These are phyloP conservation scores for Aplodontia rufa DNA, from an alignment of 2,113 vertebrate species.

Conservation along the genomic window DNA sequence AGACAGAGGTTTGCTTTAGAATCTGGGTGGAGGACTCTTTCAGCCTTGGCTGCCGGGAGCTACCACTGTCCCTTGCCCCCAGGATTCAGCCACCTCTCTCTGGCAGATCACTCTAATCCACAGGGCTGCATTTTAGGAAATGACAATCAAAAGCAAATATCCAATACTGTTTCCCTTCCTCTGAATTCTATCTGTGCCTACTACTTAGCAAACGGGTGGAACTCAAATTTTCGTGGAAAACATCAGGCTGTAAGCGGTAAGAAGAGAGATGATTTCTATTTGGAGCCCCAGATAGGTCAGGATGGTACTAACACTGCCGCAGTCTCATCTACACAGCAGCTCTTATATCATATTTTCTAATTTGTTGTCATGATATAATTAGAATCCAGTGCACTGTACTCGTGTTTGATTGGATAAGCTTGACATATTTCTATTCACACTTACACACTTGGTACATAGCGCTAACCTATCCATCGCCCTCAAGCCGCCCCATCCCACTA, in stretches of 20 bases:
- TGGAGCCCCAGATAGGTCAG: not conserved
- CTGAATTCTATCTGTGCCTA: not conserved
- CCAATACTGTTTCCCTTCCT: not conserved
- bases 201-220: not conserved
- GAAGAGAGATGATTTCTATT: not conserved
- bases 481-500: too few relatives aligned
- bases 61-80: not conserved
- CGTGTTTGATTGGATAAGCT: not conserved
- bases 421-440: not conserved
- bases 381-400: not conserved
- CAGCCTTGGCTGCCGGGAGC: not conserved
- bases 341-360: not conserved
- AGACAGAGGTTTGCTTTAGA: not conserved
- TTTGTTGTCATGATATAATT: not conserved
- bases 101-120: not conserved
- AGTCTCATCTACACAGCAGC: not conserved
- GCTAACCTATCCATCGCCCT: too few relatives aligned
- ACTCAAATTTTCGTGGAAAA: not conserved
- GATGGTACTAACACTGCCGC: not conserved
- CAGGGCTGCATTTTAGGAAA: not conserved
- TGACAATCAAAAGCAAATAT: not conserved
- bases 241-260: not conserved
- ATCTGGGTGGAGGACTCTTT: not conserved
- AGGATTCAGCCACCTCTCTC: not conserved
- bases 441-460: not conserved